Base-by-base conservation (phyloP, 2,797 vertebrate species). In the Sebastes diaconus region DNA sequence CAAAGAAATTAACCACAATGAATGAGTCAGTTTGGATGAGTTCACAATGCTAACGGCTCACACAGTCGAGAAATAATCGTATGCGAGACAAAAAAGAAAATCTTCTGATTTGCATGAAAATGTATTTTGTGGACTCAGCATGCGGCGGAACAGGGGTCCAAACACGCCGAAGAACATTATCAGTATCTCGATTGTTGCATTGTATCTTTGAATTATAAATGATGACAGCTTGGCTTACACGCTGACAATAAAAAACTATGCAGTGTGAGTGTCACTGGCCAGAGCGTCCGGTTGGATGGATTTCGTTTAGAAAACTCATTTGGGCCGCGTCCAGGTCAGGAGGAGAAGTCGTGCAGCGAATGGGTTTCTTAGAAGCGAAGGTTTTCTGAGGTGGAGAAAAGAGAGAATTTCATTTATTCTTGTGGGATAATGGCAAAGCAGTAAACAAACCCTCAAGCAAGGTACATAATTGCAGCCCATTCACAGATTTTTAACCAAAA, bases 1-100 rank as follows among this genome's bases (percentile, higher is more conserved):
- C 91, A 92, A 81, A 92, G 83, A 93, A 92, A 91, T 91, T 81
- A 88, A 69, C 89, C 81, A 89, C 88, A 90, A 87, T 88, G 86
- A 91, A 86, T 87, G 88, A 90, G 85, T 92, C 91, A 46, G 77
- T 89, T 82, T 90, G 84, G 80, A 90, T 88, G 84, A 88, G 63
- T 81, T 89, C 82, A 86, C 77, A 74, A 65, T 72, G 81, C 84
- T 80, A 70, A 86, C 52, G 36, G 86, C 81, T 89, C 80, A 32
- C 64, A 67, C 68, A 68, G 75, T 80, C 75, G 68, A 78, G 66
- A 80, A 81, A 80, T 59, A 71, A 87, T 85, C 13, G 8, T 55
- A 68, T 65, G 54, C 6, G 16, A 61, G 55, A 52, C 34, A 60
- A 78, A 50, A 50, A 54, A 39, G 36, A 60, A 75, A 73, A 83